Percentiles rank a stretch among this genome's conserved stretches.
Evolutionary conservation across 2,113 vertebrate genomes (phyloP).

Genomic region (Ariopsis seemanni): DNA sequence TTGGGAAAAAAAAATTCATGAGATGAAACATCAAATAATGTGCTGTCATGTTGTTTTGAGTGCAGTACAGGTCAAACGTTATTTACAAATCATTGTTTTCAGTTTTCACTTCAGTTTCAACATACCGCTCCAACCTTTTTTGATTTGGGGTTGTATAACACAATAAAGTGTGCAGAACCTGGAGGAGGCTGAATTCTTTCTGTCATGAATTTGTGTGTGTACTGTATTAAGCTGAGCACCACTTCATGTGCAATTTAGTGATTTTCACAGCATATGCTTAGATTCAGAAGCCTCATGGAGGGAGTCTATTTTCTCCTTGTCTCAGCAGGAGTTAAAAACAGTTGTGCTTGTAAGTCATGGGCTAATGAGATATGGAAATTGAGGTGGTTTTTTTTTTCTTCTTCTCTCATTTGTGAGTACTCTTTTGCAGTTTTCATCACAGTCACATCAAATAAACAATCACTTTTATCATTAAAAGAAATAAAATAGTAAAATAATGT

Average conservation of each 20-base stretch:
- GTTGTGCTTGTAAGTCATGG: background rate
- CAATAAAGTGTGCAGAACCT: background rate
- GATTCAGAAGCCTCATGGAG: background rate
- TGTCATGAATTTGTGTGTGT: background rate
- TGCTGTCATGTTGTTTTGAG: no score
- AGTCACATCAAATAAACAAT: background rate
- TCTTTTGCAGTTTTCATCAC: background rate
- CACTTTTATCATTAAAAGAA: background rate
- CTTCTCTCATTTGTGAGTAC: background rate
- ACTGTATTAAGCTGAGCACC: background rate
- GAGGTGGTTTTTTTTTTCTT: background rate
- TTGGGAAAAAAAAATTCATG: no score
- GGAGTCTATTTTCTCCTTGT: background rate
- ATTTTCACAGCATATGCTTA: background rate
- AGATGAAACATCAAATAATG: no score
- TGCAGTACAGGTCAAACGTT: no score
- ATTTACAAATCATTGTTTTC: no score
- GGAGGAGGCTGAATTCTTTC: background rate
- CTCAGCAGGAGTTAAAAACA: background rate
- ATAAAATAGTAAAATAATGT: background rate
- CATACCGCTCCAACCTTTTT: no score
- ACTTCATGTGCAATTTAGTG: background rate
- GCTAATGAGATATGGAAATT: background rate
- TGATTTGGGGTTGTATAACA: background rate
- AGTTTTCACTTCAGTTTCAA: no score